Evolutionary conservation across 2,797 vertebrate species (phyloP).

Genomic region (Moxostoma hubbsi): DNA sequence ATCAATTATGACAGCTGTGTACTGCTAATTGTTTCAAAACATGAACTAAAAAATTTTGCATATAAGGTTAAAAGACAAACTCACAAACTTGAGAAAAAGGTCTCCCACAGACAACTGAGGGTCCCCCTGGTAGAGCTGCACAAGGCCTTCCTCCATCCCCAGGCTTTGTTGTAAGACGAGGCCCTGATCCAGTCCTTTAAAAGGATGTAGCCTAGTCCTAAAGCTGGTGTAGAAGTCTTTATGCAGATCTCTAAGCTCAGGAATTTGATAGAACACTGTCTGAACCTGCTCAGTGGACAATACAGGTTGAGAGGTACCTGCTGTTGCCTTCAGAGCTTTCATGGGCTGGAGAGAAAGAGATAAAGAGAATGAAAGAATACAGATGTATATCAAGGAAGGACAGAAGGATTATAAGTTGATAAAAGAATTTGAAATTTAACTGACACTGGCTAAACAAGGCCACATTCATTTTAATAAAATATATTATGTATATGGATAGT

Average conservation of each 20-base stretch:
- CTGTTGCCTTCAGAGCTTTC: conserved; percentile 79
- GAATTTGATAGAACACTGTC: conserved; percentile 80
- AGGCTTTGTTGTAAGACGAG: background rate
- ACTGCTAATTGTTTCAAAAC: too few relatives aligned
- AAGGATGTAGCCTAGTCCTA: conserved; percentile 61
- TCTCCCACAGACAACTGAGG: conserved; percentile 73
- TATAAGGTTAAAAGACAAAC: conserved; percentile 22
- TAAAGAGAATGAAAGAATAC: background rate
- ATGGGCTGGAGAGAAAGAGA: conserved; percentile 68
- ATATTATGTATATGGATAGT: too few relatives aligned
- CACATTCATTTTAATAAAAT: background rate
- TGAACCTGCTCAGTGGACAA: conserved; percentile 75
- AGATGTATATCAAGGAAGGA: too few relatives aligned
- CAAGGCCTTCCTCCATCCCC: background rate
- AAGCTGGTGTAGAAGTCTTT: conserved; percentile 69
- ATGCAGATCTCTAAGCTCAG: conserved; percentile 78
- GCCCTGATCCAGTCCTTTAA: conserved; percentile 11
- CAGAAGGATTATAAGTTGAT: background rate
- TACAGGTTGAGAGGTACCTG: conserved; percentile 80
- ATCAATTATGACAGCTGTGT: too few relatives aligned
- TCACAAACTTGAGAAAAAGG: conserved; percentile 77
- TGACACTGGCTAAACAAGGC: background rate
- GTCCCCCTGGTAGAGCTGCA: conserved; percentile 19
- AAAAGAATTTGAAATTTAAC: conserved; percentile 1
- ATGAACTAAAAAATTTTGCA: background rate